These are phyloP conservation scores for Phaetusa simplex DNA, from an alignment of 2,113 vertebrate species.

Conservation along the genomic window DNA sequence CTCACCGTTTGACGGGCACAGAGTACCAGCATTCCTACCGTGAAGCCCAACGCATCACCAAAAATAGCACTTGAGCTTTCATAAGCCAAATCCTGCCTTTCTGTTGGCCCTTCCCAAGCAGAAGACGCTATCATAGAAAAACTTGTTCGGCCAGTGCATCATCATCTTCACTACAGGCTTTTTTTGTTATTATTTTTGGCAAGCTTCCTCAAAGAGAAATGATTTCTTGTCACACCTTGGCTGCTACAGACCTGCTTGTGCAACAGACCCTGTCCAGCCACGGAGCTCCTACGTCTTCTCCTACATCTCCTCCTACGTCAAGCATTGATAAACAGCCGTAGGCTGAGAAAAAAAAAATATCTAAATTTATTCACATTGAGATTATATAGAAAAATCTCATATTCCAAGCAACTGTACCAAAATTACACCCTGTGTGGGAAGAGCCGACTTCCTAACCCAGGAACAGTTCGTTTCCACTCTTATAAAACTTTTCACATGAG, in stretches of 20 bases:
- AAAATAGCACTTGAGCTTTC: background rate
- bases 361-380: background rate
- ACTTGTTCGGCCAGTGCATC: background rate
- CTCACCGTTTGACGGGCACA: background rate
- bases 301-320: background rate
- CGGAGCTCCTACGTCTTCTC: background rate
- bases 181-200: background rate
- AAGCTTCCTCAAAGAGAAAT: background rate
- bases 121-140: background rate
- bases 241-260: background rate
- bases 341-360: background rate
- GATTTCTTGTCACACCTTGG: background rate
- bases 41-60: background rate
- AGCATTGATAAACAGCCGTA: background rate
- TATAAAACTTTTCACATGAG: background rate
- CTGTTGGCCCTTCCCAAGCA: background rate
- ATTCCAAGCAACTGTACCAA: background rate
- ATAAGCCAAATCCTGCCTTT: background rate
- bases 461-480: background rate
- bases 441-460: background rate
- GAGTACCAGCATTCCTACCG: fast-evolving
- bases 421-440: background rate
- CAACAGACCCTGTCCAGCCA: background rate
- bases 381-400: background rate
- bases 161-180: background rate